A percentile compares a stretch with the other conserved stretches of the same genome.
phyloP scores from a whole-genome alignment of 2,797 vertebrate species.

The Sebastes elongatus region DNA sequence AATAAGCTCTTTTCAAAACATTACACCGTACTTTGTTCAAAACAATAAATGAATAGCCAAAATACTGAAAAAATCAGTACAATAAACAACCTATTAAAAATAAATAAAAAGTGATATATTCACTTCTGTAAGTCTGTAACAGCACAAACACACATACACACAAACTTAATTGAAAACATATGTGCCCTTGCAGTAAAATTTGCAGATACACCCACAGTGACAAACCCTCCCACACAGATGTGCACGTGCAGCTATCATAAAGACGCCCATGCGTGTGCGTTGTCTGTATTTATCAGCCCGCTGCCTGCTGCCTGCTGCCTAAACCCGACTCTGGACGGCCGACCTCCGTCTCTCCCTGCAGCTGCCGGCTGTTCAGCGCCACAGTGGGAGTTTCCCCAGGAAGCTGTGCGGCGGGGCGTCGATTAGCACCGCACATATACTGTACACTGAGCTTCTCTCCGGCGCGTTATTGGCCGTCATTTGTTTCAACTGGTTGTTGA shows the following conservation, averaged over 20 bases:
- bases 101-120: not conserved
- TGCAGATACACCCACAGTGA: not conserved
- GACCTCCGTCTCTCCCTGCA: conserved; percentile 29
- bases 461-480: conserved; percentile 15
- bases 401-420: conserved; percentile 27
- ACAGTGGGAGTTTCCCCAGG: conserved; percentile 57
- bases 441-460: conserved; percentile 1
- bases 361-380: conserved; percentile 53
- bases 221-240: not conserved
- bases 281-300: conserved; percentile 12
- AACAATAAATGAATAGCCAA: not conserved
- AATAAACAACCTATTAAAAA: not conserved
- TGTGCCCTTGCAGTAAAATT: not conserved
- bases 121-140: not conserved
- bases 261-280: not conserved
- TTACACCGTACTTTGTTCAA: not conserved
- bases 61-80: not conserved
- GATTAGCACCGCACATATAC: conserved; percentile 22
- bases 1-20: not conserved
- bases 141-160: not conserved
- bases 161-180: not conserved
- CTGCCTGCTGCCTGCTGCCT: not conserved
- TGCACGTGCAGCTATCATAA: not conserved
- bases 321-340: not conserved
- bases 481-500: conserved; percentile 18